Evolutionary conservation across 1,140 invertebrate species (phyloP), one percentile per base, ranked within the genome.

Genomic region (Zaprionus camerounensis): DNA sequence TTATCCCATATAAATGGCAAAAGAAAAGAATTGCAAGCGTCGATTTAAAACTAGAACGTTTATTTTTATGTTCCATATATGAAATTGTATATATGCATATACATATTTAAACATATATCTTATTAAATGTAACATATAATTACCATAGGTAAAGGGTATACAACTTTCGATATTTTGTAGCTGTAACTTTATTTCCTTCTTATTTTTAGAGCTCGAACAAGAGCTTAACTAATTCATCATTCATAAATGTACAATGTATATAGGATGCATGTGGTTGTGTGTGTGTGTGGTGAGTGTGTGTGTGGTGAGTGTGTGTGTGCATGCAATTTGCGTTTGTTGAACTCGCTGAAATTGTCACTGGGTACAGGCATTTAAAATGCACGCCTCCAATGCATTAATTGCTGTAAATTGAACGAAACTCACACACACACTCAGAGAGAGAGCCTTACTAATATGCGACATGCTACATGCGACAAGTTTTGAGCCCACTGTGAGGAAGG

Each of bases 341-440:
- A 72, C 74, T 51, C 74, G 46, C 58, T 49, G n/a, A 53, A 72
- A 72, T 65, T 76, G 74, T 76, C 74, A 72, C 69, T 76, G 57
- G 36, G 34, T 56, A 34, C 20, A 76, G 20, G 44, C 73, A 76
- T 71, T 72, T 67, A 72, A 76, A 76, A 72, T 76, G 69, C 69
- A 76, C 69, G 74, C 62, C 69, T 66, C 46, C 69, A 46, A 71
- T 66, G 69, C 56, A 72, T 76, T 76, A 76, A 76, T 76, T 76
- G 70, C 74, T 66, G 44, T 76, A 72, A 72, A 76, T 76, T 72
- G 62, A 76, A 61, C 68, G 22, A 71, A 71, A 34, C 56, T 62
- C n/a, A 17, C 36, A 11, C 17, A 59, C 36, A 7, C 36, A 31
- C 41, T 36, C 6, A 61, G 20, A 55, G 24, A 67, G 17, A 38